phyloP scores from a whole-genome alignment of 2,113 vertebrate species.

The Hippocampus guttulatus region DNA sequence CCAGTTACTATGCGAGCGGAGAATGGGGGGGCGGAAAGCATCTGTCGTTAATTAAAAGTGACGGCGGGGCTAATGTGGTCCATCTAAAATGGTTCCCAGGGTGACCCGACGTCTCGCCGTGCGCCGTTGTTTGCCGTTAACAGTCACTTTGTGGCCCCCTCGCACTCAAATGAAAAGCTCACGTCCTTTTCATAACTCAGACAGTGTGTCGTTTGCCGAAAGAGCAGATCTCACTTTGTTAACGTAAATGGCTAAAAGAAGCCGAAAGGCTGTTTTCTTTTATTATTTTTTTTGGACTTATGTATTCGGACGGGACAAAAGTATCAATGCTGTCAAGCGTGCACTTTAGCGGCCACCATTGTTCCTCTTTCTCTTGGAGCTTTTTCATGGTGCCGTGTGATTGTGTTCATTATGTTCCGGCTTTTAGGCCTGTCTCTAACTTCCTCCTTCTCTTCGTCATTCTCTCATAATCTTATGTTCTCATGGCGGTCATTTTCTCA shows the following conservation, averaged over 20 bases:
- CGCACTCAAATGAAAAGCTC: not conserved
- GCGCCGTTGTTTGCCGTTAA: slow-evolving; percentile 53
- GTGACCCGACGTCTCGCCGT: slow-evolving; percentile 42
- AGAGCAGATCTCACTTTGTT: not conserved
- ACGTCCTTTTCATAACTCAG: not conserved
- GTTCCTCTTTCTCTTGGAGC: not conserved
- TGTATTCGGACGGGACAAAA: no score
- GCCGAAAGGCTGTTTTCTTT: no score
- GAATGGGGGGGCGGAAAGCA: slow-evolving; percentile 7
- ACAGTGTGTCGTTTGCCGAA: not conserved
- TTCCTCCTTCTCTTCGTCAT: no score
- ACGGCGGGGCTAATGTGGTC: slow-evolving; percentile 53
- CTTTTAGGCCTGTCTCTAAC: no score
- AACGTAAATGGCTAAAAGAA: no score
- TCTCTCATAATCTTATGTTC: not conserved
- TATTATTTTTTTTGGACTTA: no score
- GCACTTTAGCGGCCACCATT: not conserved
- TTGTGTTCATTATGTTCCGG: no score
- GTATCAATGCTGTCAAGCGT: no score
- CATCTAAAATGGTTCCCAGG: slow-evolving; percentile 45
- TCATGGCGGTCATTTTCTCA: not conserved
- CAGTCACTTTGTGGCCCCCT: slow-evolving; percentile 22
- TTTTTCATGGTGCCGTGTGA: no score
- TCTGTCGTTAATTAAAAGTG: slow-evolving; percentile 54
- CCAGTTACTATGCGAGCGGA: slow-evolving; percentile 20